A percentile compares a stretch with the other conserved stretches of the same genome.
Evolutionary conservation across 2,113 vertebrate species (phyloP).

Genomic region (Hyperopisus bebe): DNA sequence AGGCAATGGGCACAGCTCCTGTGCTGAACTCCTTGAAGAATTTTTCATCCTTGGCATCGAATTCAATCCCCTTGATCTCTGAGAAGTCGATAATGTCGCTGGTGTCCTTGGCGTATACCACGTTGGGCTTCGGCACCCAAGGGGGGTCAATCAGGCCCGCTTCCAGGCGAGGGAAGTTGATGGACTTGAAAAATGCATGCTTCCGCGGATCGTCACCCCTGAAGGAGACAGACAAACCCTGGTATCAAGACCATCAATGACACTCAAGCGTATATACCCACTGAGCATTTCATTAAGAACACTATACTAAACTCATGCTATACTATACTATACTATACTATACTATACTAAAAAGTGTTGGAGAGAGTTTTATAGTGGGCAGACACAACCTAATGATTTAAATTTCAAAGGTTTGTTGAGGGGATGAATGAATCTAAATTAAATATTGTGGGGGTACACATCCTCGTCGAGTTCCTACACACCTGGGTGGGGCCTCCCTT

Average conservation of each 20-base stretch:
- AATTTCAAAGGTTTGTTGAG: background rate
- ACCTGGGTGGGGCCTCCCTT: background rate
- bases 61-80: constrained; percentile 75
- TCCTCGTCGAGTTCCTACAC: background rate
- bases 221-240: constrained; percentile 30
- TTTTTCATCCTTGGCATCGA: constrained; percentile 78
- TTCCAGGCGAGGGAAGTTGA: constrained; percentile 83
- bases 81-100: constrained; percentile 85
- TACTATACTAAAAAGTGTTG: background rate
- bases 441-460: background rate
- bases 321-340: too few relatives aligned
- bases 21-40: constrained; percentile 85
- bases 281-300: background rate
- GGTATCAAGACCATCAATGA: background rate
- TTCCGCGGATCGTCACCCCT: constrained; percentile 82
- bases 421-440: background rate
- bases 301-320: background rate
- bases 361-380: background rate
- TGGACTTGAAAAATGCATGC: constrained; percentile 77
- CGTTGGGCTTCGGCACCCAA: constrained; percentile 80
- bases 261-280: background rate
- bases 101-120: constrained; percentile 87
- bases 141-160: constrained; percentile 75
- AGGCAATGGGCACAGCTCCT: constrained; percentile 72
- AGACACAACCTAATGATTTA: background rate